Evolutionary conservation across 2,113 vertebrate genomes (phyloP), one percentile per base, ranked within the genome.

Genomic region (Potamarius usumacintae): DNA sequence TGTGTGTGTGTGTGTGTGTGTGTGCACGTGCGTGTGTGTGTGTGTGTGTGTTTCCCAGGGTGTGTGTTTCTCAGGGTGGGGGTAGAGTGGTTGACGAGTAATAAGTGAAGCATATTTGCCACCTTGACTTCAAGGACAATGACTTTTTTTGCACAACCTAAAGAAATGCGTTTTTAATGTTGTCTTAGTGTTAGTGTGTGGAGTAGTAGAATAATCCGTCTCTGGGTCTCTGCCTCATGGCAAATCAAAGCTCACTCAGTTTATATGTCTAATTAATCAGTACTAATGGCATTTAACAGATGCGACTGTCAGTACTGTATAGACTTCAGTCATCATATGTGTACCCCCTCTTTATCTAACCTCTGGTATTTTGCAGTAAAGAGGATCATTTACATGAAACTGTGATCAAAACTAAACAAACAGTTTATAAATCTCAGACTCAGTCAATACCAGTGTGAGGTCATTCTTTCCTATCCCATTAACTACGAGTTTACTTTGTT

Each of bases 81-180:
- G 60, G 60, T 18, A 22, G 18, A 52, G 74, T 63, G 42, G 85
- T 71, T 81, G 48, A 52, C 8, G 84, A 76, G 77, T 87, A 71
- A 81, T 25, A 22, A 65, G 77, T 67, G 52, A 52, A 84, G 63
- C 84, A 76, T 89, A 86, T 92, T 76, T 86, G 83, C 82, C 74
- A 90, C 77, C 67, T 87, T 57, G 48, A 89, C 84, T 76, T 87
- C 74, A 90, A 88, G 79, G 60, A 89, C 69, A 71, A 42, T 71
- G 69, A 71, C 42, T 72, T 72, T 72, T 72, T 42, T 42, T 42
- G 72, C 42, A 76, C 30, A 74, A n/a, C 60, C 76, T 78, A 62
- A 60, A 62, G 50, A 55, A 11, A 57, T 42, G 25, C 1, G 2
- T 77, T 60, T 62, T 7, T 63, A 1, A 34, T 85, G 34, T 22